Conservation (phyloP, 1,140 invertebrate species). For the Cepaea nemoralis region DNA sequence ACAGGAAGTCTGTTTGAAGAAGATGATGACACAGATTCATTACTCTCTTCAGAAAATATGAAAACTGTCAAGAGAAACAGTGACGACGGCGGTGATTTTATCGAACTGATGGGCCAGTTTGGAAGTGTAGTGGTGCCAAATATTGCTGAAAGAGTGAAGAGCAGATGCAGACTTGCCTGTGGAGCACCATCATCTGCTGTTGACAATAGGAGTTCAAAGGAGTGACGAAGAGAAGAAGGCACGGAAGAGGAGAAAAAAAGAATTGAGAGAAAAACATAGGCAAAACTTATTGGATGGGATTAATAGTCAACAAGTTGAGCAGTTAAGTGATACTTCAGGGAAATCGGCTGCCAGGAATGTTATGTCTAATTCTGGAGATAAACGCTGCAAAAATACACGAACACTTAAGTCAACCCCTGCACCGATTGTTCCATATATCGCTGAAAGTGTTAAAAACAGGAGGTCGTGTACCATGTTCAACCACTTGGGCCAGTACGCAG, state of each 20-base stretch:
- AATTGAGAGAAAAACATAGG: background rate
- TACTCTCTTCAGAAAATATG: background rate
- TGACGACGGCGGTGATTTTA: background rate
- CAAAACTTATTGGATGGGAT: background rate
- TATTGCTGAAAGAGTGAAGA: slow-evolving; percentile 36
- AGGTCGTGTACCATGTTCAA: slow-evolving; percentile 39
- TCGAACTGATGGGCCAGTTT: background rate
- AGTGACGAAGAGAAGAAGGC: background rate
- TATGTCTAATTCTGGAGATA: background rate
- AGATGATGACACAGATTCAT: background rate
- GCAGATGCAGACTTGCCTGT: background rate
- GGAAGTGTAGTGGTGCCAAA: slow-evolving; percentile 8
- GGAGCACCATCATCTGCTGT: background rate
- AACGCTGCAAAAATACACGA: background rate
- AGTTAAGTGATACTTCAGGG: background rate
- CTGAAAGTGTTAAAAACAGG: slow-evolving; percentile 32
- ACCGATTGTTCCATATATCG: slow-evolving; percentile 26
- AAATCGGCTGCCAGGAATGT: background rate
- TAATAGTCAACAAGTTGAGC: background rate
- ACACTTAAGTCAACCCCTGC: background rate
- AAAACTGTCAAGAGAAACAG: background rate
- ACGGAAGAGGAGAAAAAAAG: background rate
- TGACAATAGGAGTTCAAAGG: background rate
- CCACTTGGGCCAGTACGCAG: slow-evolving; percentile 35
- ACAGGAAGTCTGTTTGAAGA: background rate